These are phyloP conservation scores for Chlamydotis undulata DNA, from an alignment of 2,113 vertebrate genomes.

Conservation along the genomic window DNA sequence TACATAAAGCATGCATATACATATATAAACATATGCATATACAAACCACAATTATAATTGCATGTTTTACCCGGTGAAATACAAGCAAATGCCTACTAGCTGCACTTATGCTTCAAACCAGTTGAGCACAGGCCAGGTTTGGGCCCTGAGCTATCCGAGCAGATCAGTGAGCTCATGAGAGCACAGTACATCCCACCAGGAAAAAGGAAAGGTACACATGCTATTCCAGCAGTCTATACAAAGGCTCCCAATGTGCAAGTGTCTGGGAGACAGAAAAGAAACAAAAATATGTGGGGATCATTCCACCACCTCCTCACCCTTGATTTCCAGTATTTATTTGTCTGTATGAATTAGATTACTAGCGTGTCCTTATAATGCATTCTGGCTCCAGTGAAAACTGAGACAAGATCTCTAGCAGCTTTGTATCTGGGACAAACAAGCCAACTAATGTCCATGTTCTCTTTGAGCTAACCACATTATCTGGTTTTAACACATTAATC, in stretches of 20 bases:
- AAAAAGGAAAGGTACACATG: neutral
- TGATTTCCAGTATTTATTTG: neutral
- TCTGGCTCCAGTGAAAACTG: neutral
- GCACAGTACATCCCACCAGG: neutral
- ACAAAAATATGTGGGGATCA: neutral
- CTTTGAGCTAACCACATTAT: neutral
- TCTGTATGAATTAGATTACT: neutral
- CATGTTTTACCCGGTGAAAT: neutral
- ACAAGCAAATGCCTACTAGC: neutral
- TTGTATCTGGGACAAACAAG: neutral
- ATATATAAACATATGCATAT: neutral
- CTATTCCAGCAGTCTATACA: accelerated
- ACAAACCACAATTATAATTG: neutral
- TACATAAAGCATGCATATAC: neutral
- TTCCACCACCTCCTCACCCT: neutral
- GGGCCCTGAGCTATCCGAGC: neutral
- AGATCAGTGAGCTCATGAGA: neutral
- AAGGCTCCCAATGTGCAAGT: neutral
- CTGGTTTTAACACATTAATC: neutral
- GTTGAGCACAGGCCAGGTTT: neutral
- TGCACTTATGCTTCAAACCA: neutral
- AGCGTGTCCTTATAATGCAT: neutral
- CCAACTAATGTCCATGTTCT: neutral
- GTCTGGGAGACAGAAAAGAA: neutral
- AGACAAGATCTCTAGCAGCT: neutral